A percentile compares a stretch with the other conserved stretches of the same genome.
Evolutionary conservation across 2,113 vertebrate genomes (phyloP).

Genomic region (Lagopus leucura): DNA sequence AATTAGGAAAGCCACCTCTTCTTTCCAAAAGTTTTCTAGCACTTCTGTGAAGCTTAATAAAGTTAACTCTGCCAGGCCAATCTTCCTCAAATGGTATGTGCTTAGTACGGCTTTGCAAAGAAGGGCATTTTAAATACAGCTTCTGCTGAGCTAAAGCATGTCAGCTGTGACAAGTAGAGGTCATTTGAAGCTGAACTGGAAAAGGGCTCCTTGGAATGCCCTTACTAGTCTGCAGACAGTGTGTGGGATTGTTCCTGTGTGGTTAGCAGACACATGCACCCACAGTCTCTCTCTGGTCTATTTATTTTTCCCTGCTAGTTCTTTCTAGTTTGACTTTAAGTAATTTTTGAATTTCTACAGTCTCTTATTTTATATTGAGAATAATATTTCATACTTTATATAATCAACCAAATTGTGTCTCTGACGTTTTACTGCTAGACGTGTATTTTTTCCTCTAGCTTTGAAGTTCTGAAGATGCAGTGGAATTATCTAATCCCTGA

Average conservation of each 20-base stretch:
- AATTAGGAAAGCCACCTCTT: background rate
- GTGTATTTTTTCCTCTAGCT: background rate
- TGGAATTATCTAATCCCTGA: background rate
- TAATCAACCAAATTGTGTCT: background rate
- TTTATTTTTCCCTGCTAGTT: background rate
- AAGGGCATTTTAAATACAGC: background rate
- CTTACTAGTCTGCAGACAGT: background rate
- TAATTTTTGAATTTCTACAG: background rate
- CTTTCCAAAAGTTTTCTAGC: background rate
- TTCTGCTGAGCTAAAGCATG: background rate
- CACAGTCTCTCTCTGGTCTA: background rate
- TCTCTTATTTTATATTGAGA: background rate
- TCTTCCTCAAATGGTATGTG: background rate
- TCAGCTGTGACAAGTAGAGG: background rate
- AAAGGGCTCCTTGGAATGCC: background rate
- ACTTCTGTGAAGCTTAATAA: background rate
- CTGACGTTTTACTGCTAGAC: background rate
- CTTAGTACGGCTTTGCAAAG: background rate
- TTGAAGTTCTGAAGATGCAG: background rate
- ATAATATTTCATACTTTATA: background rate
- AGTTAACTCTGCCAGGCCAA: background rate
- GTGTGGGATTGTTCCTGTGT: accelerated
- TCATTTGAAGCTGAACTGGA: background rate
- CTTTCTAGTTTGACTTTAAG: background rate
- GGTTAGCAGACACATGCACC: too few species aligned